Evolutionary conservation across 1,140 invertebrate genomes (phyloP).

Genomic region (Subanguina moxae): DNA sequence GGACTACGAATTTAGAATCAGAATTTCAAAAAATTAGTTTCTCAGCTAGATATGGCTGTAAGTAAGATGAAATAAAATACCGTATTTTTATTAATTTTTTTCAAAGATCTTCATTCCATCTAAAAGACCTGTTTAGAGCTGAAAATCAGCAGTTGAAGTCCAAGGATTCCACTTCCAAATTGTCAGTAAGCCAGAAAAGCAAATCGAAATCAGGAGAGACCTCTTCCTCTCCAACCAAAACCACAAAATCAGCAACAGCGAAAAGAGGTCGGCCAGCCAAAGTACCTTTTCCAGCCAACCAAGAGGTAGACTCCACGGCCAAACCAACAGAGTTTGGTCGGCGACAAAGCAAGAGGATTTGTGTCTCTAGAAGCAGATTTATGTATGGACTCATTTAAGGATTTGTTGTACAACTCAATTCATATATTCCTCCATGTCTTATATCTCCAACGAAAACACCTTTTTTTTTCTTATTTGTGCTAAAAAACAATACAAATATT

Average conservation of each 20-base stretch:
- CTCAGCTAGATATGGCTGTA: too few species aligned
- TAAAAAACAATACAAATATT: too few species aligned
- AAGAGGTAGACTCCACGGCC: neutral
- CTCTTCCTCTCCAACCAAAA: neutral
- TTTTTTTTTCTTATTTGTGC: too few species aligned
- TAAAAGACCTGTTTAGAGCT: slow-evolving; percentile 21
- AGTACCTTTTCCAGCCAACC: neutral
- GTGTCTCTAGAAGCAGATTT: slow-evolving; percentile 33
- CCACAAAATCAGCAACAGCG: slow-evolving; percentile 5
- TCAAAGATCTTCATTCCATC: neutral
- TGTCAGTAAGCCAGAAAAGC: neutral
- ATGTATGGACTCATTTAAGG: slow-evolving; percentile 1
- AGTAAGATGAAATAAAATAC: too few species aligned
- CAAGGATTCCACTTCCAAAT: slow-evolving; percentile 3
- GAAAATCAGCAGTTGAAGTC: slow-evolving; percentile 27
- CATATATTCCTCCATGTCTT: too few species aligned
- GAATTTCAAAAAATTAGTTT: too few species aligned
- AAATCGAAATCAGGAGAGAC: neutral
- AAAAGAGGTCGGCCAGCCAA: slow-evolving; percentile 4
- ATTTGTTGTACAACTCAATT: too few species aligned
- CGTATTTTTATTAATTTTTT: too few species aligned
- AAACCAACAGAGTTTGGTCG: slow-evolving; percentile 21
- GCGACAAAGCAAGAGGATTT: slow-evolving; percentile 32
- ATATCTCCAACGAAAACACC: too few species aligned
- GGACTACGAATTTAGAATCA: too few species aligned